Evolutionary conservation across 1,140 invertebrate species (phyloP), one percentile per base, ranked within the genome.

Genomic region (Tetraneura akinire): DNA sequence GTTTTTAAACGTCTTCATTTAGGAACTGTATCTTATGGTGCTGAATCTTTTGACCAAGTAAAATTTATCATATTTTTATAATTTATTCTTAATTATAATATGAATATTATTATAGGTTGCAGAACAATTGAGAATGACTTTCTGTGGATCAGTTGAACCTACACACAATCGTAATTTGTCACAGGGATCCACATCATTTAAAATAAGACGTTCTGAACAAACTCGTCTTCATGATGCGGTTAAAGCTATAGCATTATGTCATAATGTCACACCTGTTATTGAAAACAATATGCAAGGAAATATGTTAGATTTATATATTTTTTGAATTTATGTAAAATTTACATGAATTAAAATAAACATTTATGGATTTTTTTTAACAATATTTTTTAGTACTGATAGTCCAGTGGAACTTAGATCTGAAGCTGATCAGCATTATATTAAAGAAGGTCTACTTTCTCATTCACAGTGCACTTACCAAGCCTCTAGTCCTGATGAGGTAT

Each of bases 201-300:
- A 90, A 83, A 88, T 91, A 80, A 86, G 90, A 81, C 86, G 90
- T 80, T 91, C 90, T 1, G 92, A 94, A 83, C 90, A 91, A 60
- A 94, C 91, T 55, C 88, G 95, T 55, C 91, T 97, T 57, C 92
- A 91, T 88, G 94, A 98, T 83, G 95, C 96, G 0, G 95, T 99
- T 9, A 91, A 95, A 83, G 96, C 97, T 0, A 86, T 99, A 16
- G 97, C 97, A 0, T 86, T 99, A 8, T 99, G 98, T 87, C 98
- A 99, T 85, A 99, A 99, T 87, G 98, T 99, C 0, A 99, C 98
- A 0, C 98, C 98, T 0, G 96, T 98, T 8, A 96, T 94, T 85
- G 96, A 98, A 83, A 87, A 71, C 26, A 81, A 78, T 60, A 18
- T 78, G 0, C 74, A 78, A 9, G 74, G 74, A 60, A 78, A 78